These are phyloP conservation scores for Nasonia vitripennis DNA, from an alignment of 1,140 invertebrate genomes.

Conservation along the genomic window DNA sequence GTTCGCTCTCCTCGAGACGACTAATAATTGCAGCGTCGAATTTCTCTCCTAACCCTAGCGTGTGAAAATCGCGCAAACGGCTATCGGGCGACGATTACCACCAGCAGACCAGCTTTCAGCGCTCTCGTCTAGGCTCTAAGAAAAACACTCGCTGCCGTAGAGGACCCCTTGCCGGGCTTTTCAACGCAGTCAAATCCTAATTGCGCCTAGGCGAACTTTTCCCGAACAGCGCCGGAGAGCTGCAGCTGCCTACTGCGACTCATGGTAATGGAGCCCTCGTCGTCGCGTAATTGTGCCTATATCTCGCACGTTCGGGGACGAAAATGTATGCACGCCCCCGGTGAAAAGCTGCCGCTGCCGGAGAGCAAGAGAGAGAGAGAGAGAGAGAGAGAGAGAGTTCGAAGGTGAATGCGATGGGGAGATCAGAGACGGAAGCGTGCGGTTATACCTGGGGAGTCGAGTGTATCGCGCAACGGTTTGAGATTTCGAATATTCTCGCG, in stretches of 20 bases:
- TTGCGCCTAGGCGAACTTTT: constrained; percentile 7
- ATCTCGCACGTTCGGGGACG: background rate
- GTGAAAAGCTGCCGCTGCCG: background rate
- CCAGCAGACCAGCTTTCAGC: background rate
- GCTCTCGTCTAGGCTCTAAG: background rate
- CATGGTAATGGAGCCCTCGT: background rate
- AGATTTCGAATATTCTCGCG: no score
- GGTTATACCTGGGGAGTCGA: background rate
- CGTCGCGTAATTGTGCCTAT: constrained; percentile 6
- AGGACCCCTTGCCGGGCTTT: constrained; percentile 35
- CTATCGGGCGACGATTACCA: background rate
- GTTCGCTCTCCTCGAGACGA: background rate
- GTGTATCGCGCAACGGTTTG: background rate
- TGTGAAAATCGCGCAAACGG: background rate
- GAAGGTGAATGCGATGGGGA: background rate
- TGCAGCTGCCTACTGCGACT: background rate
- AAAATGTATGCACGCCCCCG: constrained; percentile 30
- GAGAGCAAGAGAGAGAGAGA: background rate
- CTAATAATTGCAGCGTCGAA: background rate
- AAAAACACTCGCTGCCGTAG: background rate
- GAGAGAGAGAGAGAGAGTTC: background rate
- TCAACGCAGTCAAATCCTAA: constrained; percentile 5
- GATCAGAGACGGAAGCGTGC: background rate
- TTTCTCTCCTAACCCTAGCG: background rate
- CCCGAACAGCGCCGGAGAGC: background rate